Base-by-base conservation (phyloP, 2,797 vertebrate genomes). In the Threskiornis aethiopicus region DNA sequence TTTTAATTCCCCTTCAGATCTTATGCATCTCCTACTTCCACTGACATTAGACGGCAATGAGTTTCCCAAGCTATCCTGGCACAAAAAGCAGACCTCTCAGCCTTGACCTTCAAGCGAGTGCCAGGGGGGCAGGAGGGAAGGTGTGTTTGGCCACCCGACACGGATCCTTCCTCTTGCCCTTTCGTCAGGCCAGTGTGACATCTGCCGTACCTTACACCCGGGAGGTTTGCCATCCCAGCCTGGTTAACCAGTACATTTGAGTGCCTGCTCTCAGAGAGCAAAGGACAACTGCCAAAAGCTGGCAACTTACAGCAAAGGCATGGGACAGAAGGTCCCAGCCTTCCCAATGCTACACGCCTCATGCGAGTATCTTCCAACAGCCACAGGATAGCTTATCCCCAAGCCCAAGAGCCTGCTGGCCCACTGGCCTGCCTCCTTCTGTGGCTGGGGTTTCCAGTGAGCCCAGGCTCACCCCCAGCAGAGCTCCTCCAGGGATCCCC, bases 111-210 rank as follows among this genome's bases (percentile, higher is more conserved):
- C 72, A 54, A 17, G 28, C 0, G 0, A 65, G 8, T 21, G 39
- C 26, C 3, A 14, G 2, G 28, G 57, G 41, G 44, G 31, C 39
- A 93, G 52, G 21, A 93, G 31, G 15, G 8, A 67, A 83, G 57
- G 10, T 54, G 35, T 20, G 18, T n/a, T 44, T 69, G 78, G 13
- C 46, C 58, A 44, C 22, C n/a, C 6, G 2, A 42, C 29, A 51
- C 0, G 0, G n/a, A 65, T 55, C 44, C 33, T 55, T 79, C 64
- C 39, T 67, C 54, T 2, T 46, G n/a, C n/a, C 61, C 65, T 90
- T 88, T 28, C 1, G 0, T 26, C 33, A 86, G n/a, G 19, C 3
- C 3, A 2, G 9, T 9, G 9, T 24, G 51, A n/a, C 22, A 64
- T 49, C 16, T 86, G 46, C 62, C 3, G 1, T 29, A 49, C 65